phyloP scores from a whole-genome alignment of 92 coral and sea anemone genomes.

The Epizoanthus fatuus region DNA sequence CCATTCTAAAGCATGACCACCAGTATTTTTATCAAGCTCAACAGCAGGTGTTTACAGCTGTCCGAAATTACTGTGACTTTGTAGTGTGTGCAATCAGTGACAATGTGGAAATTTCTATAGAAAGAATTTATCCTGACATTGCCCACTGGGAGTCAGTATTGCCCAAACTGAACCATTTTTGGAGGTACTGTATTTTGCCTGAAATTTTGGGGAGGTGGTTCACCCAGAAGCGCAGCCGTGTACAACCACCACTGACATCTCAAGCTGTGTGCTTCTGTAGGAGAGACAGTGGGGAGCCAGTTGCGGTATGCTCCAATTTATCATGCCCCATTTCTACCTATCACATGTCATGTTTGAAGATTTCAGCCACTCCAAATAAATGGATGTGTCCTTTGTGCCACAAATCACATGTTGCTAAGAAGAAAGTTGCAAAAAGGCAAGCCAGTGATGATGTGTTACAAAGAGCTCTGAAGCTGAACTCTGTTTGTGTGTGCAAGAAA shows the following conservation, averaged over 20 bases:
- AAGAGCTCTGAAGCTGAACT: conserved; percentile 49
- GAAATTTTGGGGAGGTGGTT: conserved; percentile 70
- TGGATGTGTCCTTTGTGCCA: conserved; percentile 69
- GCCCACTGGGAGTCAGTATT: conserved; percentile 65
- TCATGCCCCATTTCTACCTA: conserved; percentile 45
- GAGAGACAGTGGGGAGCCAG: conserved; percentile 24
- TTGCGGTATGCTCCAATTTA: conserved; percentile 37
- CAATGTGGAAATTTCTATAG: conserved; percentile 36
- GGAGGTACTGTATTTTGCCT: conserved; percentile 65
- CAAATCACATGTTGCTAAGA: conserved; percentile 45
- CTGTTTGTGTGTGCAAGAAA: conserved; percentile 51
- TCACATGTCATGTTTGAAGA: conserved; percentile 57
- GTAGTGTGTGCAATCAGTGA: conserved; percentile 59
- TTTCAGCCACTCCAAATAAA: conserved; percentile 36
- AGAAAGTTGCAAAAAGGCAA: not conserved
- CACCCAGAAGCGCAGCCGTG: conserved; percentile 45
- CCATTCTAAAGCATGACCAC: conserved; percentile 53
- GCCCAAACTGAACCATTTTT: conserved; percentile 64
- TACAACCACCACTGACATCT: not conserved
- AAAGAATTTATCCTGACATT: conserved; percentile 59
- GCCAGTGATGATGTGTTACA: conserved; percentile 14
- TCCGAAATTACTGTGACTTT: conserved; percentile 47
- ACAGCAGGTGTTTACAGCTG: conserved; percentile 60
- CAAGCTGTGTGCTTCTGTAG: conserved; percentile 55
- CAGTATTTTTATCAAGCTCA: conserved; percentile 53